Evolutionary conservation across 2,113 vertebrate genomes (phyloP), one percentile per base, ranked within the genome.

Genomic region (Larimichthys crocea): DNA sequence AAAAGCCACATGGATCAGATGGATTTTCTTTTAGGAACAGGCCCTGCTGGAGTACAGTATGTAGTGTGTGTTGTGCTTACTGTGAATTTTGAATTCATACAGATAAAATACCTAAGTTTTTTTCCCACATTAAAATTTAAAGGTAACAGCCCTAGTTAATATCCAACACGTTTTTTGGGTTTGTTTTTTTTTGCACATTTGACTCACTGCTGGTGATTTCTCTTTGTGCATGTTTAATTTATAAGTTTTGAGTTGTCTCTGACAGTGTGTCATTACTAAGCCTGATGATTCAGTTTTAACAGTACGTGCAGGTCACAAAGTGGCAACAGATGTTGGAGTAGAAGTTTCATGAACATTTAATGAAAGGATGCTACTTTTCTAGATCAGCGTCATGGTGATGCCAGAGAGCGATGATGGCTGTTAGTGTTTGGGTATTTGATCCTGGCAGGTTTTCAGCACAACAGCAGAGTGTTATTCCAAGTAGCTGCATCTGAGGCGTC

Each of bases 371-470:
- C 22, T 69, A 60, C 55, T 65, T 76, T 40, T 79, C 35, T 82
- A 78, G 65, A n/a, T 78, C 79, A 60, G 76, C 66, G 82, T 50
- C 74, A 69, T 52, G 42, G 48, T 55, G 64, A 66, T 77, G 65
- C 76, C 31, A 65, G 70, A 20, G 67, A 80, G 56, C 52, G 48
- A 60, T 19, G 62, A 57, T 46, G 62, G 35, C 72, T 72, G 71
- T 70, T 70, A 42, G 42, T 81, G 72, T 81, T 70, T 72, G 19
- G 46, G 42, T 64, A 71, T 85, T 89, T 81, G 61, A 82, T 65
- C 77, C 66, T 80, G 57, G 64, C 69, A 84, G 49, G 42, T 74
- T 81, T 75, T 79, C 66, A 81, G 65, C 72, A 79, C 40, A 85
- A 72, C 65, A 84, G 48, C 82, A 74, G 50, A 60, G 50, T 72